Conservation (phyloP, 2,888 invertebrate species). For the Erpobdella octoculata region DNA sequence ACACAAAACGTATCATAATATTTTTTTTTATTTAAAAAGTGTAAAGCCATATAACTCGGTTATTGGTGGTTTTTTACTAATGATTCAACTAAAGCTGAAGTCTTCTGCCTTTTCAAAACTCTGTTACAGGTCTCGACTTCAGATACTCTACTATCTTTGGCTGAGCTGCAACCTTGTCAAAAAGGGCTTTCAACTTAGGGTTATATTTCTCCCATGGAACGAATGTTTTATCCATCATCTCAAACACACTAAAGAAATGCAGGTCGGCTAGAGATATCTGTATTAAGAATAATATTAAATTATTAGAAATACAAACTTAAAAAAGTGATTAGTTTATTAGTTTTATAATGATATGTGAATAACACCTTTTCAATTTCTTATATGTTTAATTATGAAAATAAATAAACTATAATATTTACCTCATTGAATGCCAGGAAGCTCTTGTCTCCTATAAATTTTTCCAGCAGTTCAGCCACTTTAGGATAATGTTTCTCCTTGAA, state of each 20-base stretch:
- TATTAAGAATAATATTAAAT: not conserved
- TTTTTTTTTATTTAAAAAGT: too few species aligned
- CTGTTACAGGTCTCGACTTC: not conserved
- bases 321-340: not conserved
- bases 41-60: too few species aligned
- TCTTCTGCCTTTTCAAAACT: too few species aligned
- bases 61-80: too few species aligned
- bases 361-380: too few species aligned
- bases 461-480: not conserved
- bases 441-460: not conserved
- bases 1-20: too few species aligned
- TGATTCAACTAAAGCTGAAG: too few species aligned
- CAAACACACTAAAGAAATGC: slow-evolving; percentile 6
- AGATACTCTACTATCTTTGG: slow-evolving; percentile 11
- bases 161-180: not conserved
- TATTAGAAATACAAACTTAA: not conserved
- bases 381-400: too few species aligned
- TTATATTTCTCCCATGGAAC: not conserved
- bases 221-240: not conserved
- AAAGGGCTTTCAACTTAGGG: slow-evolving; percentile 8
- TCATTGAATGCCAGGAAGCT: not conserved
- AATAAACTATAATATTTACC: not conserved
- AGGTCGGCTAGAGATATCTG: slow-evolving; percentile 14
- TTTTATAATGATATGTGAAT: not conserved
- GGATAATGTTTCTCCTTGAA: not conserved